Conservation (phyloP, 2,113 vertebrate genomes). For the Perca flavescens region DNA sequence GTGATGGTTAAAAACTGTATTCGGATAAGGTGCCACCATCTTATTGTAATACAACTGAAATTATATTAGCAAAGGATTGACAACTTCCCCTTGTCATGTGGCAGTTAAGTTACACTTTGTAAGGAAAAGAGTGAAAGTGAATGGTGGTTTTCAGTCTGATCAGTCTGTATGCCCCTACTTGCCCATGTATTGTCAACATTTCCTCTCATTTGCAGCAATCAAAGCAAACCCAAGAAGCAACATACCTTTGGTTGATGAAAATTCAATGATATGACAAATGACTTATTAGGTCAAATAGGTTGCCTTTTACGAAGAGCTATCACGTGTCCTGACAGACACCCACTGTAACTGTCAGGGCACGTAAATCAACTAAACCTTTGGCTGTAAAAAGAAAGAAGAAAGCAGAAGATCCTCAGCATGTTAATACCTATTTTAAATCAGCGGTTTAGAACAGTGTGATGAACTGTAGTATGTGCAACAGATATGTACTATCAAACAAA, state of each 20-base stretch:
- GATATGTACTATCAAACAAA: background rate
- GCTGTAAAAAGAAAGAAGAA: constrained; percentile 11
- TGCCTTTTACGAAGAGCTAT: constrained; percentile 41
- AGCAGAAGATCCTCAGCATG: background rate
- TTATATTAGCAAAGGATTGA: constrained; percentile 7
- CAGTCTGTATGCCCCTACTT: constrained; percentile 59
- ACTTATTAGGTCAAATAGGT: constrained; percentile 47
- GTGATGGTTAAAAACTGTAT: background rate
- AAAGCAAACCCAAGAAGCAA: constrained; percentile 56
- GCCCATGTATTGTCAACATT: constrained; percentile 56
- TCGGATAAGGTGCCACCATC: background rate
- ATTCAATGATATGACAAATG: constrained; percentile 61
- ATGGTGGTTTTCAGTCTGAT: constrained; percentile 40
- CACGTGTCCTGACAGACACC: constrained; percentile 49
- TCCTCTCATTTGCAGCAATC: constrained; percentile 64
- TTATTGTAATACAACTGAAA: background rate
- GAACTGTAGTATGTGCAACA: background rate
- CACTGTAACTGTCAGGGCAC: constrained; percentile 38
- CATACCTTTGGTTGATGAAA: constrained; percentile 54
- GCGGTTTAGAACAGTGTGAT: background rate
- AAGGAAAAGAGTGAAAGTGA: constrained; percentile 37
- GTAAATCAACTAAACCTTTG: constrained; percentile 35
- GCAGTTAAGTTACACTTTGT: constrained; percentile 40
- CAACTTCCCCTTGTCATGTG: constrained; percentile 35
- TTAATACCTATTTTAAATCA: constrained; percentile 16